A percentile compares a stretch with the other conserved stretches of the same genome.
Conservation (phyloP, 2,888 invertebrate species). For the Ornithoptera alexandrae region DNA sequence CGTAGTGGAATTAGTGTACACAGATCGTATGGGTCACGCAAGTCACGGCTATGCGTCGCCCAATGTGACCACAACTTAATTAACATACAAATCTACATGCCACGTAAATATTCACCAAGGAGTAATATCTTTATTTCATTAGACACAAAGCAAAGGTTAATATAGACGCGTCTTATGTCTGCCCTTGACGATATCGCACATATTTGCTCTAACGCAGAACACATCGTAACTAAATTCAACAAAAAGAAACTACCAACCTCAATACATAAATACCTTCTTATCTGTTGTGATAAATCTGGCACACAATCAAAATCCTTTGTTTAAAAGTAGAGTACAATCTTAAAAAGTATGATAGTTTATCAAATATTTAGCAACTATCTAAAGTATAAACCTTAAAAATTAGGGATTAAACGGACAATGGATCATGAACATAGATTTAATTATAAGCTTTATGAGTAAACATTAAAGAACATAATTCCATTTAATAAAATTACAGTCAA, state of each 20-base stretch:
- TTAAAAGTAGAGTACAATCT: constrained; percentile 10
- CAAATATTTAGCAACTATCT: constrained; percentile 6
- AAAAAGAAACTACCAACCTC: constrained; percentile 23
- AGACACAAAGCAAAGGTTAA: constrained; percentile 18
- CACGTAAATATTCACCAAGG: constrained; percentile 15
- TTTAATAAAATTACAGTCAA: background rate
- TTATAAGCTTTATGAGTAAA: constrained; percentile 5
- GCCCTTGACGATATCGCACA: constrained; percentile 28
- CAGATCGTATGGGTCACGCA: constrained; percentile 50
- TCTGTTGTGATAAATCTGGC: constrained; percentile 25
- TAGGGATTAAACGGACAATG: constrained; percentile 11
- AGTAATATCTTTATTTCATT: constrained; percentile 30
- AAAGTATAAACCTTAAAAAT: constrained; percentile 1
- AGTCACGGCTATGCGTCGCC: constrained; percentile 44
- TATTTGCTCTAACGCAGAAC: constrained; percentile 21
- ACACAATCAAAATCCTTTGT: constrained; percentile 22
- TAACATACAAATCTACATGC: constrained; percentile 29
- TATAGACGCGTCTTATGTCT: constrained; percentile 15
- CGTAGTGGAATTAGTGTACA: constrained; percentile 53
- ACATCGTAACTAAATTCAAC: constrained; percentile 23
- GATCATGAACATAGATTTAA: constrained; percentile 18
- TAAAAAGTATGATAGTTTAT: constrained; percentile 10
- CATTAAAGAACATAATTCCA: background rate
- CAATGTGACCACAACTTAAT: constrained; percentile 36
- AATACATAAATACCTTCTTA: constrained; percentile 22